These are phyloP conservation scores for Macrophya annulata DNA, from an alignment of 2,888 invertebrate species.

Conservation along the genomic window DNA sequence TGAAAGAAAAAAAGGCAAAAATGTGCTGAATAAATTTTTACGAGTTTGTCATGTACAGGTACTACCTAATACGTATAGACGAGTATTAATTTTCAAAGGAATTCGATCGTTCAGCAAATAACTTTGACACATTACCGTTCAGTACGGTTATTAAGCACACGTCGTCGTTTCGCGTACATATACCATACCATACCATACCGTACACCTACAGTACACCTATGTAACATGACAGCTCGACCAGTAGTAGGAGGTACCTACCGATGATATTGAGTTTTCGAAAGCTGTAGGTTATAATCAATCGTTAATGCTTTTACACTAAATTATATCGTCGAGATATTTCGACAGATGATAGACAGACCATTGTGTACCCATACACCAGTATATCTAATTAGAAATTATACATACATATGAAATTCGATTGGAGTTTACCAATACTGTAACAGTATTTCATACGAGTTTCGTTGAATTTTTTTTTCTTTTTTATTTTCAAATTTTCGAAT, in stretches of 20 bases:
- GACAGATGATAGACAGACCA: slow-evolving; percentile 4
- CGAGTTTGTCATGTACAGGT: neutral
- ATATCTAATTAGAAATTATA: neutral
- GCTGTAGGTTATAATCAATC: neutral
- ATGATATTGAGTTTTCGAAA: slow-evolving; percentile 24
- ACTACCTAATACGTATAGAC: neutral
- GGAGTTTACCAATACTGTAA: too few relatives aligned
- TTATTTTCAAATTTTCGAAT: neutral
- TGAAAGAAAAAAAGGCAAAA: neutral
- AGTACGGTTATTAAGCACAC: slow-evolving; percentile 15
- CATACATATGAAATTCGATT: neutral
- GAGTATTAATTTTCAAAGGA: slow-evolving; percentile 21
- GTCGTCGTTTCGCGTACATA: neutral
- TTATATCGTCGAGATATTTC: neutral
- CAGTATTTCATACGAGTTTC: neutral
- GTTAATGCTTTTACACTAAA: neutral
- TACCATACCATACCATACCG: neutral
- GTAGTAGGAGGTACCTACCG: neutral
- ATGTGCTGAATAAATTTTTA: neutral
- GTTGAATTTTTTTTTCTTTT: neutral
- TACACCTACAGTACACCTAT: neutral
- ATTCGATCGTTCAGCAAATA: slow-evolving; percentile 47
- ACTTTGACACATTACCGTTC: slow-evolving; percentile 31
- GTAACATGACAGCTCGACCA: slow-evolving; percentile 15
- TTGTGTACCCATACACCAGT: neutral